phyloP scores from a whole-genome alignment of 2,113 vertebrate species.

The Cheirogaleus medius region DNA sequence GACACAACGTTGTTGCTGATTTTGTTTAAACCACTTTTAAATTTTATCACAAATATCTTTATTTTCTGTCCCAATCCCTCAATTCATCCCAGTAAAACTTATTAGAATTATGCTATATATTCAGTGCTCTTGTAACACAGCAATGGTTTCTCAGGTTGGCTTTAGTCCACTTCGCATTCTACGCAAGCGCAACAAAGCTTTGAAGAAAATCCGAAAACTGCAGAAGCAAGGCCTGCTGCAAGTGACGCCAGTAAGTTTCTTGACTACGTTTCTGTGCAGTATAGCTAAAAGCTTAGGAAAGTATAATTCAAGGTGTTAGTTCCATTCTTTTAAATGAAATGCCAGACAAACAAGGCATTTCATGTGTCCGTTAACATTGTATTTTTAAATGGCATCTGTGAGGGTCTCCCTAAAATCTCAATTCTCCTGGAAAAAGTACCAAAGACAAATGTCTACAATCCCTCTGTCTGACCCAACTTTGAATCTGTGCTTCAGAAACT shows the following conservation, averaged over 20 bases:
- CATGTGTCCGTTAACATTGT: background rate
- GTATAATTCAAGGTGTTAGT: background rate
- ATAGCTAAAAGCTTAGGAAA: background rate
- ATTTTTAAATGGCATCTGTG: background rate
- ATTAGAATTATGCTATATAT: background rate
- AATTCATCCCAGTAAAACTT: background rate
- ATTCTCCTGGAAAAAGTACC: background rate
- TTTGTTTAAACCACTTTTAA: background rate
- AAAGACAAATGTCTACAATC: background rate
- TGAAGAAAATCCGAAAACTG: constrained; percentile 92
- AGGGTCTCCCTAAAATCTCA: background rate
- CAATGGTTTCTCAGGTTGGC: constrained; percentile 87
- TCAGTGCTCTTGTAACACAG: background rate
- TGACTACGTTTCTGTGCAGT: background rate
- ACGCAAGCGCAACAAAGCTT: constrained; percentile 95
- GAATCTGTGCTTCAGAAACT: background rate
- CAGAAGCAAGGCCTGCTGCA: constrained; percentile 90
- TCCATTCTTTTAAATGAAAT: background rate
- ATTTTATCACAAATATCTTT: background rate
- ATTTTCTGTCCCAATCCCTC: background rate
- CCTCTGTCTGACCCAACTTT: background rate
- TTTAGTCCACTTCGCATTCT: constrained; percentile 93
- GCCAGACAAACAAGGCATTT: background rate
- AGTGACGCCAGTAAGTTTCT: constrained; percentile 85
- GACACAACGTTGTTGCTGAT: background rate